Conservation (phyloP, 2,797 vertebrate species). For the Nasua narica region DNA sequence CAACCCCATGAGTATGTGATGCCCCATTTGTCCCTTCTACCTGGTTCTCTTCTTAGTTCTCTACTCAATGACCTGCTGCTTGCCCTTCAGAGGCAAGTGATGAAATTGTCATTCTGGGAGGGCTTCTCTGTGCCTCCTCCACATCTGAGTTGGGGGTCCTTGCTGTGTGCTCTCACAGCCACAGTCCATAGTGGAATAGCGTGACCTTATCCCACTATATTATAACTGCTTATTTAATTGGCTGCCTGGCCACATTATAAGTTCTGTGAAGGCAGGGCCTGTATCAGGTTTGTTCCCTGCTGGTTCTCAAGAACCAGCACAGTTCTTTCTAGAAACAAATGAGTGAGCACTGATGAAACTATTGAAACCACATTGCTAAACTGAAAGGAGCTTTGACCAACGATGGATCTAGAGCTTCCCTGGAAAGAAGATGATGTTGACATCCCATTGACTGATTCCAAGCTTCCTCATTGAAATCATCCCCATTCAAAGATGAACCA, state of each 20-base stretch:
- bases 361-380: background rate
- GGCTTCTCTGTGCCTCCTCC: background rate
- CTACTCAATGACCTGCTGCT: background rate
- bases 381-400: background rate
- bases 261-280: background rate
- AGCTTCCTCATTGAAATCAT: background rate
- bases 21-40: background rate
- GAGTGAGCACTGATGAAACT: background rate
- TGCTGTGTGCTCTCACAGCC: background rate
- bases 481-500: background rate
- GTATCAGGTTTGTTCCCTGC: background rate
- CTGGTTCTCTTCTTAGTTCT: background rate
- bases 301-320: background rate
- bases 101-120: background rate
- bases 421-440: background rate
- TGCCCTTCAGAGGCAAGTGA: background rate
- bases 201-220: background rate
- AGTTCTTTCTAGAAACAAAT: background rate
- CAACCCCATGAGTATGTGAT: background rate
- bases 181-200: background rate
- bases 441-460: background rate
- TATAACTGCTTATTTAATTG: background rate
- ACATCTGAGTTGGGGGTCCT: background rate
- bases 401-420: background rate
- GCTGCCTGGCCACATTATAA: background rate